A percentile compares a stretch with the other conserved stretches of the same genome.
phyloP scores from a whole-genome alignment of 2,797 vertebrate genomes.

The Gadopsis bispinosus region DNA sequence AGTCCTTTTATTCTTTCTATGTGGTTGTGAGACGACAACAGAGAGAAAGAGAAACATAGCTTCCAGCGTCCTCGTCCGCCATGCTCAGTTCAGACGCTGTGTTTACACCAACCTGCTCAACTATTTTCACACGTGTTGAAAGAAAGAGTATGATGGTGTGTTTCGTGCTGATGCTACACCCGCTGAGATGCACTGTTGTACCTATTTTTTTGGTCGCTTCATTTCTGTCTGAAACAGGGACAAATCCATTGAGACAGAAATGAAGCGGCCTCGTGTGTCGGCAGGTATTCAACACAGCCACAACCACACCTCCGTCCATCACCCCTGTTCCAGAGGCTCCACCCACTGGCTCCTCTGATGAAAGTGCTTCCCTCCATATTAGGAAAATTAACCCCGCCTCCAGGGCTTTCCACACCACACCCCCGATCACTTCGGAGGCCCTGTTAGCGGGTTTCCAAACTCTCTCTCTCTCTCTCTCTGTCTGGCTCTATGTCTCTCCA shows the following conservation, averaged over 20 bases:
- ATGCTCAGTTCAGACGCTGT: constrained; percentile 9
- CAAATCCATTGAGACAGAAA: neutral
- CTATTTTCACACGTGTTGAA: neutral
- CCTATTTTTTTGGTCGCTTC: constrained; percentile 11
- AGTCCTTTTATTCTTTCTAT: rapidly evolving
- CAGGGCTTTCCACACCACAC: constrained; percentile 52
- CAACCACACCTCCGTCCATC: constrained; percentile 44
- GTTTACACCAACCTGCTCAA: constrained; percentile 22
- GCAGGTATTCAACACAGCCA: constrained; percentile 25
- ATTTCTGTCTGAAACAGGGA: neutral
- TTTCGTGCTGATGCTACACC: neutral
- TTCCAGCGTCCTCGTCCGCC: constrained; percentile 34
- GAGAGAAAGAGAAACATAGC: constrained; percentile 37
- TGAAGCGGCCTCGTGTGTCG: neutral
- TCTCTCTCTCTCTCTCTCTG: constrained; percentile 42
- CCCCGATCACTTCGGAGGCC: constrained; percentile 40
- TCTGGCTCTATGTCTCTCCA: constrained; percentile 32
- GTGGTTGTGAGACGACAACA: constrained; percentile 24
- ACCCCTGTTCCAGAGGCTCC: constrained; percentile 73
- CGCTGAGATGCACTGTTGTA: neutral
- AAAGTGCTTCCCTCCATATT: constrained; percentile 88
- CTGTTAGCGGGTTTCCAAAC: constrained; percentile 35
- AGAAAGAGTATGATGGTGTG: neutral
- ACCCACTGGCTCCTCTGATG: constrained; percentile 79
- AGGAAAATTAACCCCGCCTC: constrained; percentile 53